These are phyloP conservation scores for Blastomussa wellsi DNA, from an alignment of 92 coral and sea anemone species.

Conservation along the genomic window DNA sequence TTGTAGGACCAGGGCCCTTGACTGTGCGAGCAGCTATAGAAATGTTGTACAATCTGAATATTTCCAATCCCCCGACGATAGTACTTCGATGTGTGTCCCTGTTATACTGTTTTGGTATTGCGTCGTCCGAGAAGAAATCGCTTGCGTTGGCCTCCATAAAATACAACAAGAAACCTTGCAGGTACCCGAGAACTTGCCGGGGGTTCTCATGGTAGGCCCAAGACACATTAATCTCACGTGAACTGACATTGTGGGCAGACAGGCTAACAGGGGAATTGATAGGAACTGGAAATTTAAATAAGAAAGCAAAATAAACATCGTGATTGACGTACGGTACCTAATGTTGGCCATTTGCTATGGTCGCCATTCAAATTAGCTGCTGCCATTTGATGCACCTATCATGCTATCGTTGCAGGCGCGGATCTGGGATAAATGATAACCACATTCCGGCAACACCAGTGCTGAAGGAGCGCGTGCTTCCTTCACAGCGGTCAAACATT, in stretches of 20 bases:
- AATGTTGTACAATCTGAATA: conserved; percentile 52
- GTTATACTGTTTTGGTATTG: not conserved
- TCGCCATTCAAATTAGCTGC: not conserved
- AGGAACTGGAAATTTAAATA: conserved; percentile 48
- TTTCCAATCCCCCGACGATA: not conserved
- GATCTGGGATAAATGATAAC: too few species aligned
- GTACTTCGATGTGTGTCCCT: not conserved
- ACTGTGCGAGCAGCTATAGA: conserved; percentile 54
- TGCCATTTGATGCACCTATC: not conserved
- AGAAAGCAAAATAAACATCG: not conserved
- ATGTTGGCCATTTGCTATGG: not conserved
- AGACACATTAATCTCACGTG: conserved; percentile 27
- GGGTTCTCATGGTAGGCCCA: conserved; percentile 55
- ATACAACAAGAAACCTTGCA: conserved; percentile 41
- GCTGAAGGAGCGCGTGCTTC: too few species aligned
- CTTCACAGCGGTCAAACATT: too few species aligned
- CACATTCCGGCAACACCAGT: too few species aligned
- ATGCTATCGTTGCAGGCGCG: not conserved
- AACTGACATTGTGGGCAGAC: conserved; percentile 52
- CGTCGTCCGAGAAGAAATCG: conserved; percentile 25
- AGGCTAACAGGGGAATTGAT: conserved; percentile 56
- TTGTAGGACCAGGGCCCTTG: conserved; percentile 59
- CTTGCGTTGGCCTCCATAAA: not conserved
- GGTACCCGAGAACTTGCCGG: conserved; percentile 32
- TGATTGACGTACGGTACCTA: not conserved